Evolutionary conservation across 2,113 vertebrate genomes (phyloP), one percentile per base, ranked within the genome.

Genomic region (Mormoops blainvillei): DNA sequence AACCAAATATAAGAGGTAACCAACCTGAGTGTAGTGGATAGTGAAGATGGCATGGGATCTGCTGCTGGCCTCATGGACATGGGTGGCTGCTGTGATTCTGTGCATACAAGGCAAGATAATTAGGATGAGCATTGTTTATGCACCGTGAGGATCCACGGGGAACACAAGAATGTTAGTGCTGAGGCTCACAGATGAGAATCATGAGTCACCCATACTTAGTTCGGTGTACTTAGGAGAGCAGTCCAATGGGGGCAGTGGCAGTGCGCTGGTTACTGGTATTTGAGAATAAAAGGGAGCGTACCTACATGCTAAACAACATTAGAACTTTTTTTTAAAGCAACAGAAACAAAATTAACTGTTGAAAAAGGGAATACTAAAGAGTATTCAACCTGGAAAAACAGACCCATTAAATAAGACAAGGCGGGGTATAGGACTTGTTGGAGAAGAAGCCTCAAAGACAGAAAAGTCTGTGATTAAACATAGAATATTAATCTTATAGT

Each of bases 21-120:
- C 83, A 97, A 99, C 99, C 99, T 99, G 99, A 33, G 99, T 99
- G 97, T 99, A 99, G 97, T 99, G 99, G 98, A 99, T 99, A 74
- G 99, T 99, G 98, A 99, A 99, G 98, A 99, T 99, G 97, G 99
- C 99, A 81, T 99, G 99, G 63, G 99, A 99, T 96, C 99, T 98
- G 98, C 99, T 99, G 98, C 99, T 99, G 97, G 99, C 99, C 43
- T 99, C 99, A 7, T 99, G 99, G 98, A 99, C 98, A 88, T 99
- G 99, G 3, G 99, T 99, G 80, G 99, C 99, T 88, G 99, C 99
- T 2, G 99, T 99, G 97, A 99, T 99, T 97, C 99, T 99, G 96
- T 71, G 83, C 83, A 96, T 13, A 97, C 2, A 95, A 94, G 77
- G 45, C 41, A 81, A 96, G 56, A 96, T 24, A 83, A 43, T 93